Base-by-base conservation (phyloP, 2,888 invertebrate genomes). In the Caradrina clavipalpis region DNA sequence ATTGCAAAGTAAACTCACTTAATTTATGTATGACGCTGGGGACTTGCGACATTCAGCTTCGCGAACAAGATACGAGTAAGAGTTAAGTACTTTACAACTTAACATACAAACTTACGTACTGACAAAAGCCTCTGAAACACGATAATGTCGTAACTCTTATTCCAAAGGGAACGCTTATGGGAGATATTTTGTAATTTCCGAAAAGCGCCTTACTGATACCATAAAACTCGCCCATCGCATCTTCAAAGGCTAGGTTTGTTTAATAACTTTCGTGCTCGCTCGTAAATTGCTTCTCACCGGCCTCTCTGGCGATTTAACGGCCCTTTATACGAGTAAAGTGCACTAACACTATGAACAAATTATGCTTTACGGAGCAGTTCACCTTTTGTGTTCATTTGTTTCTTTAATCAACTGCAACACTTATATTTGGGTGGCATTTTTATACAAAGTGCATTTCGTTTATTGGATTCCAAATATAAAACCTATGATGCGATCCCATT, bases 251-350 rank as follows among this genome's bases (percentile, higher is more conserved):
- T 82, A 78, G 80, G 82, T 86, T 86, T 89, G 89, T 90, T 89
- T 89, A 90, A 90, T 89, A 89, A 89, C 87, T 89, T 88, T 90
- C 89, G 90, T 86, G 86, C 81, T 80, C 85, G 89, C 86, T 92
- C 89, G 90, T 93, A 91, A 92, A 92, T 90, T 88, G 88, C 87
- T 89, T 91, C 90, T 89, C 89, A 88, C 87, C 87, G 86, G 83
- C 84, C 87, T 70, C 66, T 84, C 84, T 82, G 88, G 87, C 88
- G 87, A 89, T 91, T 91, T 91, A 89, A 91, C 88, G 87, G 86
- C 87, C 86, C 86, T 88, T 88, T 86, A 86, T 87, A 80, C 84
- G 81, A 84, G 85, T 87, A 82, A 86, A 87, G 84, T 88, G 86
- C 82, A 86, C 84, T 81, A 82, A 84, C 83, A 81, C 84, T 83